Base-by-base conservation (phyloP, 2,113 vertebrate genomes). In the Delphinus delphis region DNA sequence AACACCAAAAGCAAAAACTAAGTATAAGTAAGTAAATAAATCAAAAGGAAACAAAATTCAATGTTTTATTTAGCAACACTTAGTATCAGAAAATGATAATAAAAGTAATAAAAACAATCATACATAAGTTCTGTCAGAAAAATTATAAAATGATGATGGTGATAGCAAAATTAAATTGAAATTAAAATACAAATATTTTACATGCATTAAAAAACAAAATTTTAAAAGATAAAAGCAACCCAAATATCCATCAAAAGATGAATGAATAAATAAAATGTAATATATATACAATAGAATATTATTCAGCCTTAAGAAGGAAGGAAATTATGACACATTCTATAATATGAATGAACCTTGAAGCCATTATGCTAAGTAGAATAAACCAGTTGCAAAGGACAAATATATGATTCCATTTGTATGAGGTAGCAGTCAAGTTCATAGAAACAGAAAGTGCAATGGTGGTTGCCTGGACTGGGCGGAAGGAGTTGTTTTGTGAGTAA, bases 151-250 rank as follows among this genome's bases (percentile, higher is more conserved):
- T 81, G 67, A 91, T 81, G 79, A 73, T 38, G 25, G 84, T 83
- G 44, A 76, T 62, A 62, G 47, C 18, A 92, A 88, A 85, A 85
- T 18, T 33, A 94, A 92, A 81, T 2, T 82, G 36, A 71, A 92
- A 86, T 88, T 92, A 80, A 91, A 97, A 95, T 62, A 65, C 8
- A 90, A 95, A 67, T 79, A 95, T 83, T 93, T 73, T 90, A 68
- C 38, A 74, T 81, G 10, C 15, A 53, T 77, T 90, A 82, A 82
- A 74, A 94, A 92, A 60, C 60, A 88, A 89, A 94, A 86, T 76
- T 88, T 92, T 81, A 23, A 96, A 89, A 62, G 38, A 63, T 80
- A 28, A 50, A 89, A 62, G 65, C 47, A 94, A 80, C 20, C 3
- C n/a, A 79, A 92, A 81, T 89, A 71, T 55, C 10, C 53, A 85